Conservation (phyloP, 2,113 vertebrate species). For the Upupa epops region DNA sequence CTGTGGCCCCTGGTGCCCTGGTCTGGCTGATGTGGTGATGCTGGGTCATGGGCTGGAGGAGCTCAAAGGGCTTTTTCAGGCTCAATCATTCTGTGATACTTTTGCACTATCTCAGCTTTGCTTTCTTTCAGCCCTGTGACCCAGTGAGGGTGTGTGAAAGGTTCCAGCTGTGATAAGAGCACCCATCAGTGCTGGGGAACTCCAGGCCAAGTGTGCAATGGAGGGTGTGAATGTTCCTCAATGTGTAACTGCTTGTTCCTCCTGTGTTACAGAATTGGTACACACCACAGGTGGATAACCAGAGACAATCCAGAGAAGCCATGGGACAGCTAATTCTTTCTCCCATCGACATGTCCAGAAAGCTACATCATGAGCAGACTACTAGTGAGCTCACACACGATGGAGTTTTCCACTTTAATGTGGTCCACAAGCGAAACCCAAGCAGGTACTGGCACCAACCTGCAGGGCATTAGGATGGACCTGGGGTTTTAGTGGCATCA, state of each 20-base stretch:
- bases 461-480: slow-evolving; percentile 79
- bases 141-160: neutral
- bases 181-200: neutral
- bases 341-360: slow-evolving; percentile 51
- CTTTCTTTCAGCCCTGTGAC: neutral
- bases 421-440: slow-evolving; percentile 85
- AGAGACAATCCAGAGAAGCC: neutral
- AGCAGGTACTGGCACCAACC: slow-evolving; percentile 65
- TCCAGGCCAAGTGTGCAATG: neutral
- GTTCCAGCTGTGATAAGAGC: neutral
- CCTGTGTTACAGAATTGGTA: neutral
- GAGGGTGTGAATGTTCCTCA: neutral
- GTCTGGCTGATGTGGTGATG: too few relatives aligned
- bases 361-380: neutral
- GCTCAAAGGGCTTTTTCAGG: too few relatives aligned
- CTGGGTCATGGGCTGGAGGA: too few relatives aligned
- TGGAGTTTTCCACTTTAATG: slow-evolving; percentile 53
- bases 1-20: too few relatives aligned
- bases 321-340: neutral
- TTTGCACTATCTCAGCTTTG: neutral
- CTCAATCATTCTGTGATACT: too few relatives aligned
- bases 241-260: neutral
- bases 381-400: neutral
- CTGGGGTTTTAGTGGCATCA: neutral
- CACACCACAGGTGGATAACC: neutral